These are phyloP conservation scores for Parotocinclus haroldoi DNA, from an alignment of 2,797 vertebrate genomes.

Conservation along the genomic window DNA sequence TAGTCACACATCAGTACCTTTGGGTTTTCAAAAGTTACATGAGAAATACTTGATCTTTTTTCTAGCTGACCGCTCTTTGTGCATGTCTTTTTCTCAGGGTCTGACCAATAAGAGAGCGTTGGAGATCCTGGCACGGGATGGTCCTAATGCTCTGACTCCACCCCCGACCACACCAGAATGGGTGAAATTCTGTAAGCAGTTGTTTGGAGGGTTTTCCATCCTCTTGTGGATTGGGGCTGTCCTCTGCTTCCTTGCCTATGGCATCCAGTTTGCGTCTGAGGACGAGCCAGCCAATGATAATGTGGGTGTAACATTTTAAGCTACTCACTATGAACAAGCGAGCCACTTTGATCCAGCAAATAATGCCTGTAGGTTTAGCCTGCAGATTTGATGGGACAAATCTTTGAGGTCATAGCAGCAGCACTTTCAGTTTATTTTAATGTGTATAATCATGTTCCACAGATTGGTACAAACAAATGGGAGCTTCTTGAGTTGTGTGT, in stretches of 20 bases:
- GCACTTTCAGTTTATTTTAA: no score
- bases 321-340: background rate
- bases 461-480: no score
- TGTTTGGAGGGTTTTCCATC: conserved; percentile 93
- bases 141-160: conserved; percentile 84
- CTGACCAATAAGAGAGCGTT: conserved; percentile 72
- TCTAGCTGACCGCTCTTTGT: no score
- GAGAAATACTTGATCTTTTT: no score
- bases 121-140: conserved; percentile 81
- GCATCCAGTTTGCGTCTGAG: conserved; percentile 84
- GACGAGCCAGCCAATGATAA: conserved; percentile 87
- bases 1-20: no score
- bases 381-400: no score
- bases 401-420: no score
- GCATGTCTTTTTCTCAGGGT: conserved; percentile 65
- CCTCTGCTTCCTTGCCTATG: conserved; percentile 89
- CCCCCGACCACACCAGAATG: conserved; percentile 90
- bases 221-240: conserved; percentile 88
- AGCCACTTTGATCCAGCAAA: background rate
- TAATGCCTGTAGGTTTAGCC: no score
- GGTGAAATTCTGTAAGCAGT: conserved; percentile 94
- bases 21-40: no score
- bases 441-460: no score
- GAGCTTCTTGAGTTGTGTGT: no score
- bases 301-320: conserved; percentile 63